Conservation (phyloP, 2,113 vertebrate species). For the Apistogramma diplotaenia region DNA sequence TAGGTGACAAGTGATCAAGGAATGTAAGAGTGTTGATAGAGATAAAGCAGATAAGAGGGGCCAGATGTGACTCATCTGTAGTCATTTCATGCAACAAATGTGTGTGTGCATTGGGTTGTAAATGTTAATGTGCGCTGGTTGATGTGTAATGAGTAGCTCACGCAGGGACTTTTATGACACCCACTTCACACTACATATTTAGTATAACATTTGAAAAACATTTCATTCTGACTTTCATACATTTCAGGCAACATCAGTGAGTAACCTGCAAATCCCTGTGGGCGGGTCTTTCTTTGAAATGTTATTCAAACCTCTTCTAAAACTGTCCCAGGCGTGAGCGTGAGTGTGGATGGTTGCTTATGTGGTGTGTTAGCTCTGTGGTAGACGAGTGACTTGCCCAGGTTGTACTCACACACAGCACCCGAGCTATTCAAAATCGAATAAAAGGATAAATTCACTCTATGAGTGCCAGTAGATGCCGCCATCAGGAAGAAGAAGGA, state of each 20-base stretch:
- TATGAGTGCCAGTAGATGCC: not conserved
- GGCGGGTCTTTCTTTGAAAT: not conserved
- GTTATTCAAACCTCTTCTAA: not conserved
- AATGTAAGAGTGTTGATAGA: constrained; percentile 28
- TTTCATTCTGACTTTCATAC: not conserved
- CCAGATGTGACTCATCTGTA: constrained; percentile 1
- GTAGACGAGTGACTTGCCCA: too few relatives aligned
- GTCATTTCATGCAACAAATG: not conserved
- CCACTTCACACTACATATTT: not conserved
- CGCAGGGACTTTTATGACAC: not conserved
- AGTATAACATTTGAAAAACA: not conserved
- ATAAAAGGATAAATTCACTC: too few relatives aligned
- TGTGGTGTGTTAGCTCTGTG: not conserved
- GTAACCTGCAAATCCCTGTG: not conserved
- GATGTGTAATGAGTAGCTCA: not conserved
- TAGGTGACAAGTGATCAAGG: constrained; percentile 30
- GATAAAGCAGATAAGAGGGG: not conserved
- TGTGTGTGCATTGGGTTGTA: not conserved
- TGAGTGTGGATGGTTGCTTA: not conserved
- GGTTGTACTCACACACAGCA: too few relatives aligned
- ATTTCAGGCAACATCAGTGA: not conserved
- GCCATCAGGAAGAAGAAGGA: not conserved
- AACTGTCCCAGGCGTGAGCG: too few relatives aligned
- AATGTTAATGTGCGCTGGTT: not conserved
- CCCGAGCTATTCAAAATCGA: too few relatives aligned